Evolutionary conservation across 2,113 vertebrate genomes (phyloP), one percentile per base, ranked within the genome.

Genomic region (Sinocyclocheilus anophthalmus): DNA sequence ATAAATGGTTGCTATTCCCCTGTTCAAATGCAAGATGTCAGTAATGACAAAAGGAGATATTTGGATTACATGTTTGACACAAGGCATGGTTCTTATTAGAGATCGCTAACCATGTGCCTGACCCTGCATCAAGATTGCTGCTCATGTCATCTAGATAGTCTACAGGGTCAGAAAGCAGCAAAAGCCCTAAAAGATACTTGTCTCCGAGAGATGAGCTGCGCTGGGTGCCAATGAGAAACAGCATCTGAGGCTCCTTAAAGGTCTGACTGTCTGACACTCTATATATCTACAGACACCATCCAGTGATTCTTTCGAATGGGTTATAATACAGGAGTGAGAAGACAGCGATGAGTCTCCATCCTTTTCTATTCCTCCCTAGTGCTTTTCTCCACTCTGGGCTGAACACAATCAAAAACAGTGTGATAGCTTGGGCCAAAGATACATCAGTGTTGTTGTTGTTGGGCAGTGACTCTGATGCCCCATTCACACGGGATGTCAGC

Each of bases 191-290:
- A 83, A 83, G 5, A 26, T 14, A n/a, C 70, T 72, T 45, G 63
- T 75, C n/a, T 59, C 33, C 42, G 45, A 18, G 16, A 57, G 50
- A 39, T 48, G 69, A 39, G 73, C 30, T 37, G 55, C 3, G 6
- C 22, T 87, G 83, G 69, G 50, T 85, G 78, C 55, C 78, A 85
- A 81, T 76, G 33, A 87, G 65, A 83, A 85, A 85, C 37, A 55
- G 26, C 61, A 75, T 77, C 50, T 39, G n/a, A 30, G 75, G 80
- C 48, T 20, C 4, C 30, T 37, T 81, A 83, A 86, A 73, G 79
- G 12, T 61, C 42, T 48, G 18, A 30, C 70, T 55, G 5, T 81
- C 75, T 84, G 55, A 33, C 77, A 87, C 83, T n/a, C 45, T 69
- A 30, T 67, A 65, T 48, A 67, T 81, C 79, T 81, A 63, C 39